Percentiles rank a stretch among this genome's conserved stretches.
Conservation (phyloP, 64 coral and sea anemone genomes). For the Orbicella faveolata region DNA sequence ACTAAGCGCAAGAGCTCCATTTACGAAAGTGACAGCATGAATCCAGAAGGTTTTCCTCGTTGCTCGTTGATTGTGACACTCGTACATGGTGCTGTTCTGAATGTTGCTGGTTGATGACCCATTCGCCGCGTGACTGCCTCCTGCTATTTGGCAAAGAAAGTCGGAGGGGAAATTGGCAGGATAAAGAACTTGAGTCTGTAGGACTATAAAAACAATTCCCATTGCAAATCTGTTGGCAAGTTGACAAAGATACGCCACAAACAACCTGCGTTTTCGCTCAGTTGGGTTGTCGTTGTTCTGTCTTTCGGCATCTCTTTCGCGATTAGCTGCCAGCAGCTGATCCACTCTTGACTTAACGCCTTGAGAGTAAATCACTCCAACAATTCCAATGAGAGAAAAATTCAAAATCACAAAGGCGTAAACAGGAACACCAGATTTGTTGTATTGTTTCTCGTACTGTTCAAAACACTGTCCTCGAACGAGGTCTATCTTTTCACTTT, state of each 20-base stretch:
- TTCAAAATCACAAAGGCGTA: not conserved
- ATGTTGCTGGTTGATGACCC: not conserved
- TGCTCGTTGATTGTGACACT: constrained; percentile 7
- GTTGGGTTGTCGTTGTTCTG: not conserved
- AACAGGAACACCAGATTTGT: not conserved
- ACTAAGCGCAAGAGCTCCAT: not conserved
- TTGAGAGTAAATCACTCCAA: not conserved
- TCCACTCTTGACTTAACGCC: not conserved
- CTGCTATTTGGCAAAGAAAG: not conserved
- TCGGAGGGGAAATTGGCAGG: not conserved
- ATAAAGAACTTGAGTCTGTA: constrained; percentile 5
- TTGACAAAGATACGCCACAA: not conserved
- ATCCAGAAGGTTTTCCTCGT: not conserved
- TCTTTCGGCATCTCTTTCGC: not conserved
- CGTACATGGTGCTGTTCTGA: not conserved
- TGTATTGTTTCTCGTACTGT: too few relatives aligned
- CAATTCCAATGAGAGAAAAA: not conserved
- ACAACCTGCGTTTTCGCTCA: not conserved
- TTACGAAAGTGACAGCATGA: not conserved
- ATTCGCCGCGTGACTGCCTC: not conserved
- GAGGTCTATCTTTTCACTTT: not conserved
- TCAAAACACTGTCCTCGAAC: not conserved
- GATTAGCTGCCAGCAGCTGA: not conserved
- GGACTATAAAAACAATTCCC: not conserved
- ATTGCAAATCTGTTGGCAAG: not conserved